Evolutionary conservation across 2,113 vertebrate genomes (phyloP), one percentile per base, ranked within the genome.

Genomic region (Murina feae): DNA sequence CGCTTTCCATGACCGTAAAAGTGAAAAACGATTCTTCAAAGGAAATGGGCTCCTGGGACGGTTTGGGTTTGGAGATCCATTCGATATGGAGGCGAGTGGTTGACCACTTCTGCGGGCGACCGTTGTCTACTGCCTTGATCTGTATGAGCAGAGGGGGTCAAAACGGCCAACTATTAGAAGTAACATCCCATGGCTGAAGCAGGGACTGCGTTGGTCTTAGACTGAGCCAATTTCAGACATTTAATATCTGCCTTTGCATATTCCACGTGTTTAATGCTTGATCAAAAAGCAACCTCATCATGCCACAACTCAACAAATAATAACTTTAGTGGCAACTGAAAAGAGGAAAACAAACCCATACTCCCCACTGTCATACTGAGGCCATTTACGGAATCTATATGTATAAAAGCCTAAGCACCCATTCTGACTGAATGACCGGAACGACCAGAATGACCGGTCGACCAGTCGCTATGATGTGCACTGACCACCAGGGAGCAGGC

Each of bases 101-200:
- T 51, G 99, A 99, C 2, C 99, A 99, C 89, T 99, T 99, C 97
- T 99, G 99, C 93, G 99, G 99, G 3, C 99, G 99, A 9, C 99
- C 99, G 39, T 99, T 99, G 98, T 99, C 99, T 82, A 99, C 99
- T 20, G 99, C 99, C 98, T 99, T 99, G 96, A 99, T 99, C 99
- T 99, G 96, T 74, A 87, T 0, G 20, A 32, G 35, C 6, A 32
- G 37, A 82, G 9, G 25, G 3, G 9, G 75, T 4, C 21, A 88
- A 53, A 71, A 93, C 55, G 51, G 13, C 37, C 32, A 74, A 28
- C 32, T 4, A 18, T 14, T 11, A 21, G 14, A 47, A 60, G 23
- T 44, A 10, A 65, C 1, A 60, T 18, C 10, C 14, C 2, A 7
- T 58, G 25, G 81, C n/a, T 4, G 28, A 89, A 66, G 42, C 66